phyloP scores from a whole-genome alignment of 2,797 vertebrate species.

The Hybognathus amarus region DNA sequence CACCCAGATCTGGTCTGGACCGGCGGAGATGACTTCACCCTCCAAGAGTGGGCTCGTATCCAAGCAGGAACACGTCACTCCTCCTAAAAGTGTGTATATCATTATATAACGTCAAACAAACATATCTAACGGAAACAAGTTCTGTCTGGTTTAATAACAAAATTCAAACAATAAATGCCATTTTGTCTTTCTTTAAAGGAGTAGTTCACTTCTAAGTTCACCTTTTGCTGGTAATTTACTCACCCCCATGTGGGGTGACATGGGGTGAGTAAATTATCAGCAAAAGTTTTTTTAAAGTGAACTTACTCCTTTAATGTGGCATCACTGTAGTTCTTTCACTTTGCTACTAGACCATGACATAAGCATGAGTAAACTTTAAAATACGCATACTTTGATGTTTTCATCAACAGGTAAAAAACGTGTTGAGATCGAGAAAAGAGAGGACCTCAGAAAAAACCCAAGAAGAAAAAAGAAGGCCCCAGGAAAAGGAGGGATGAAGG shows the following conservation, averaged over 20 bases:
- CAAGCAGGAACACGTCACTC: conserved; percentile 86
- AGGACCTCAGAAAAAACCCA: conserved; percentile 79
- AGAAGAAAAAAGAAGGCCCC: conserved; percentile 86
- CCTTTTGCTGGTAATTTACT: no score
- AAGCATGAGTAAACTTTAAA: no score
- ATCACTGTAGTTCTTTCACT: not conserved
- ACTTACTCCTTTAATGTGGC: not conserved
- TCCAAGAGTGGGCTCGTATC: conserved; percentile 90
- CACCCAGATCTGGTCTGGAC: conserved; percentile 91
- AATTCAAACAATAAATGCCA: not conserved
- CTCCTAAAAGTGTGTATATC: conserved; percentile 84
- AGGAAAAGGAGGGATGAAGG: conserved; percentile 39
- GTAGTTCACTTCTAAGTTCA: no score
- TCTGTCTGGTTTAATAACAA: not conserved
- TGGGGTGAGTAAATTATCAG: no score
- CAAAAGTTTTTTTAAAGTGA: no score
- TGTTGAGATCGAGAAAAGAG: conserved; percentile 87
- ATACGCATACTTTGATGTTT: not conserved
- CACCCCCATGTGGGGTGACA: no score
- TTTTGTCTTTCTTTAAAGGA: not conserved
- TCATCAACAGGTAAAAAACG: conserved; percentile 85
- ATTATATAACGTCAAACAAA: not conserved
- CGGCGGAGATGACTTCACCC: conserved; percentile 93
- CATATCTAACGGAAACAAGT: not conserved
- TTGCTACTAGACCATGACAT: not conserved